Evolutionary conservation across 2,888 invertebrate species (phyloP).

Genomic region (Phrixothrix hirtus): DNA sequence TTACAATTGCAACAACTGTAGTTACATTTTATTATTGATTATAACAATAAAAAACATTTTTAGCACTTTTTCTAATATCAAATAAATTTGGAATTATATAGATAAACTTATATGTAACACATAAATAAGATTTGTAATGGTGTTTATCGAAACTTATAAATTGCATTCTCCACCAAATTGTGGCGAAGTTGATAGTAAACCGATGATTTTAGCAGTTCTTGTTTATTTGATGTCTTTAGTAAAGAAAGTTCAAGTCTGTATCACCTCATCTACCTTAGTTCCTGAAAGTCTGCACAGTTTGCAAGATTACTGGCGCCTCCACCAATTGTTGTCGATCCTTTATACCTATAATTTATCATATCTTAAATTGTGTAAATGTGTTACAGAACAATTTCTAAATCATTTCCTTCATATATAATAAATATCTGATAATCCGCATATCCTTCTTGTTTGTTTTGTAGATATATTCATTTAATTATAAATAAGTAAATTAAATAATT

Average conservation of each 20-base stretch:
- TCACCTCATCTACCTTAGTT: conserved; percentile 48
- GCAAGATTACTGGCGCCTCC: conserved; percentile 48
- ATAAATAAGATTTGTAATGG: conserved; percentile 5
- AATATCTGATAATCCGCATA: no score
- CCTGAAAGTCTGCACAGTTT: conserved; percentile 47
- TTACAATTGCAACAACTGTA: no score
- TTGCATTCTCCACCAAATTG: neutral
- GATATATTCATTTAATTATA: no score
- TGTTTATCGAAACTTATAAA: conserved; percentile 11
- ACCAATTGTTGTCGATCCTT: conserved; percentile 33
- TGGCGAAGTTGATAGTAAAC: conserved; percentile 8
- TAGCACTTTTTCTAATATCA: no score
- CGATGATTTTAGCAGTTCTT: conserved; percentile 26
- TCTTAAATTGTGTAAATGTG: conserved; percentile 5
- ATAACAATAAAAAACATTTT: no score
- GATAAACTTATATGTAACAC: no score
- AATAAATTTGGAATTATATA: no score
- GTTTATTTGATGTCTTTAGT: conserved; percentile 43
- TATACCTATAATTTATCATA: conserved; percentile 6
- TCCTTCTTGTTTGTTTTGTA: no score
- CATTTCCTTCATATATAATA: no score
- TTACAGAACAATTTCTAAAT: no score
- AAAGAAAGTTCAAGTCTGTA: conserved; percentile 42
- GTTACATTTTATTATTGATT: no score
- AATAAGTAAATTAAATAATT: no score